phyloP scores from a whole-genome alignment of 2,888 invertebrate species.

The Tetrapedia diversipes region DNA sequence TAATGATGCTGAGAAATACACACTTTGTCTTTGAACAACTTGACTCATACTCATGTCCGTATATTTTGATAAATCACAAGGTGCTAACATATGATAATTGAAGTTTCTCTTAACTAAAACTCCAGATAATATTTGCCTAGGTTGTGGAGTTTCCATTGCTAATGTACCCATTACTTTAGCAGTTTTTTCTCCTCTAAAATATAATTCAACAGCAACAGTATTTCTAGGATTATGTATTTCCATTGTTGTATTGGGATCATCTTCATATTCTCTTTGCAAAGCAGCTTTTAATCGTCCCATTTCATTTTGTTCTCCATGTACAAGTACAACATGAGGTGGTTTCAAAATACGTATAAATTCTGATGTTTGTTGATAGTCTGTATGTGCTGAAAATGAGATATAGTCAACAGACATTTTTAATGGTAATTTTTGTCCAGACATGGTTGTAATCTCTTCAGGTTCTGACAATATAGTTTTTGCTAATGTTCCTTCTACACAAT shows the following conservation, averaged over 20 bases:
- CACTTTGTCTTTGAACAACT: constrained; percentile 95
- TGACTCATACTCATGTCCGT: constrained; percentile 97
- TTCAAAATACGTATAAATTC: constrained; percentile 97
- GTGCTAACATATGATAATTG: constrained; percentile 97
- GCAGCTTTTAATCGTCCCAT: constrained; percentile 98
- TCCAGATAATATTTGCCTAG: constrained; percentile 93
- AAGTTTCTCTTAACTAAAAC: constrained; percentile 98
- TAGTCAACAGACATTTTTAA: constrained; percentile 99
- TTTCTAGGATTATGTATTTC: constrained; percentile 98
- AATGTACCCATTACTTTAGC: constrained; percentile 98
- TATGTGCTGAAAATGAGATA: constrained; percentile 99
- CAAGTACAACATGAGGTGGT: constrained; percentile 97
- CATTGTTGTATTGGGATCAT: constrained; percentile 91
- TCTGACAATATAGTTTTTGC: constrained; percentile 98
- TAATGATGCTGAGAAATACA: constrained; percentile 92
- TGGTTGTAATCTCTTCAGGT: constrained; percentile 97
- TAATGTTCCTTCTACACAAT: constrained; percentile 95
- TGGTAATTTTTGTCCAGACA: constrained; percentile 97
- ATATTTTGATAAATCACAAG: constrained; percentile 96
- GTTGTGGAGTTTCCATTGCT: constrained; percentile 91
- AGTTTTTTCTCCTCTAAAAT: constrained; percentile 98
- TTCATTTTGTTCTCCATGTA: constrained; percentile 99
- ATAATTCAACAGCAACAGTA: constrained; percentile 95
- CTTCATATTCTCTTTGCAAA: constrained; percentile 95
- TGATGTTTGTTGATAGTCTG: constrained; percentile 98